Conservation (phyloP, 2,888 invertebrate genomes). For the Oxyteleia sp. region DNA sequence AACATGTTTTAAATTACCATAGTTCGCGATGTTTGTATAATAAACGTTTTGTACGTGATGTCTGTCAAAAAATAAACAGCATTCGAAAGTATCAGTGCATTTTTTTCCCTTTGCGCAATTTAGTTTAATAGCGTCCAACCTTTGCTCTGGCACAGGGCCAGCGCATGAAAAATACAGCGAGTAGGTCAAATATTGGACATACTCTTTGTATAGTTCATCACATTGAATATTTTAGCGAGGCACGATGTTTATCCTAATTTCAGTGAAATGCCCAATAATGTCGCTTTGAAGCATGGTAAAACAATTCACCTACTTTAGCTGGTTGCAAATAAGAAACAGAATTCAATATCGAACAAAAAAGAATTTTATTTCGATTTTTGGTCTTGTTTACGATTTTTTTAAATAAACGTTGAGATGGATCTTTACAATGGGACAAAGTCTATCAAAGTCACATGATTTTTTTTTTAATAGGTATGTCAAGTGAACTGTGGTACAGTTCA, state of each 20-base stretch:
- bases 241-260: slow-evolving; percentile 25
- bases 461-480: too few species aligned
- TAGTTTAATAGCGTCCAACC: neutral
- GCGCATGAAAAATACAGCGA: slow-evolving; percentile 20
- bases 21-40: neutral
- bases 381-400: neutral
- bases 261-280: slow-evolving; percentile 11
- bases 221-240: slow-evolving; percentile 26
- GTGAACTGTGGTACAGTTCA: too few species aligned
- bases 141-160: slow-evolving; percentile 5
- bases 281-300: slow-evolving; percentile 12
- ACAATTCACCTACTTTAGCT: slow-evolving; percentile 6
- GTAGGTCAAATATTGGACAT: slow-evolving; percentile 42
- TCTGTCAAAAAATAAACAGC: slow-evolving; percentile 5
- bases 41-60: slow-evolving; percentile 1
- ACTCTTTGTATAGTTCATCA: slow-evolving; percentile 34
- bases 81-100: slow-evolving; percentile 4
- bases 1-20: neutral
- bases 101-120: neutral
- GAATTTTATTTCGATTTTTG: neutral
- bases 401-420: neutral
- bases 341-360: slow-evolving; percentile 6
- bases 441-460: neutral
- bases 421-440: neutral
- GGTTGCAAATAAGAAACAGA: slow-evolving; percentile 5